A percentile compares a stretch with the other conserved stretches of the same genome.
Conservation (phyloP, 2,113 vertebrate genomes). For the Pygoscelis adeliae region DNA sequence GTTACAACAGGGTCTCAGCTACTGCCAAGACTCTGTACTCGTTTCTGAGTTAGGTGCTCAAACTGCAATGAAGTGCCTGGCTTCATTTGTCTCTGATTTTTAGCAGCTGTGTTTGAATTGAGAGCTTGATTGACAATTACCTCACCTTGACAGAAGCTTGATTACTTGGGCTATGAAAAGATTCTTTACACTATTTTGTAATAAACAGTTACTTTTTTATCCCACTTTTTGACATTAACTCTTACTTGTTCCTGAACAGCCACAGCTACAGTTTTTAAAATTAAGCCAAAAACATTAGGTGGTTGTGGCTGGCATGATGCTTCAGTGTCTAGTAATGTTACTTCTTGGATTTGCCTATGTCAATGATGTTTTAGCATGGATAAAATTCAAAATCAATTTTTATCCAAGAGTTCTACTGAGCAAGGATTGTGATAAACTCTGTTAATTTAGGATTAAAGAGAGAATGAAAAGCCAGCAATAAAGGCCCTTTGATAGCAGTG, state of each 20-base stretch:
- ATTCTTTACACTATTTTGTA: neutral
- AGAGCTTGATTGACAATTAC: conserved; percentile 19
- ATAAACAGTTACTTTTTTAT: neutral
- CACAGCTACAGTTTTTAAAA: neutral
- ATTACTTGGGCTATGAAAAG: conserved; percentile 10
- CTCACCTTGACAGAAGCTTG: neutral
- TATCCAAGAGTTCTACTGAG: neutral
- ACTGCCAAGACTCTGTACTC: neutral
- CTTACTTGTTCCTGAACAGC: neutral
- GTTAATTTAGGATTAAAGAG: conserved; percentile 28
- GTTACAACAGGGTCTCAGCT: neutral
- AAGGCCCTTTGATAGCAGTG: conserved; percentile 17
- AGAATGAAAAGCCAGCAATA: neutral
- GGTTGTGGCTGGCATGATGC: neutral
- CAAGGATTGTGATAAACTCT: neutral
- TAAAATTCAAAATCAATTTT: conserved; percentile 8
- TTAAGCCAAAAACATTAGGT: neutral
- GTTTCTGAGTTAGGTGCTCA: neutral
- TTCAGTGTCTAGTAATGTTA: neutral
- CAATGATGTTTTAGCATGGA: neutral
- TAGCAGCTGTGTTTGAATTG: conserved; percentile 7
- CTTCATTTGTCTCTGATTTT: neutral
- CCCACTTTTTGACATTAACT: neutral
- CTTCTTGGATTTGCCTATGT: neutral
- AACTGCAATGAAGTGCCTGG: neutral